Evolutionary conservation across 2,797 vertebrate species (phyloP).

Genomic region (Okamejei kenojei): DNA sequence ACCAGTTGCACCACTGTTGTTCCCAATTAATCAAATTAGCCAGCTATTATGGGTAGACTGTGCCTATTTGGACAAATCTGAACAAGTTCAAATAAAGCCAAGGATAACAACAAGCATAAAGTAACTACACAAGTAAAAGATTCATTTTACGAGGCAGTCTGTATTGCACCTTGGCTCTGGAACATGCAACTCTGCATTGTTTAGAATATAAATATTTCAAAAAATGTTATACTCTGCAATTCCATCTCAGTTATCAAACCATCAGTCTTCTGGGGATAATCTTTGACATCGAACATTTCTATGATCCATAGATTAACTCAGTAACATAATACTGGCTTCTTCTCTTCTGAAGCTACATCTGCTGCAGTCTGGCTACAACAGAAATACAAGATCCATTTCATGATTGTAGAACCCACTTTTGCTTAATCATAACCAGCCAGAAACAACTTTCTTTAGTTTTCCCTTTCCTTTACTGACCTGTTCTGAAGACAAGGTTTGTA

Average conservation of each 20-base stretch:
- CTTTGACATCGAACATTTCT: not conserved
- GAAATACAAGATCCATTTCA: not conserved
- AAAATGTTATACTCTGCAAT: not conserved
- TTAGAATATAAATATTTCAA: not conserved
- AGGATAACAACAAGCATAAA: not conserved
- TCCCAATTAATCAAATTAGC: not conserved
- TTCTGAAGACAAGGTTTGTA: not conserved
- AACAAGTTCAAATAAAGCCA: not conserved
- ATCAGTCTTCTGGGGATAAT: slow-evolving; percentile 22
- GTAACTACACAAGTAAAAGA: not conserved
- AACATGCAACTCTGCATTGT: not conserved
- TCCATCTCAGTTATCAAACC: not conserved
- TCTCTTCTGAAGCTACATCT: not conserved
- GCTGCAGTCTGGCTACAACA: not conserved
- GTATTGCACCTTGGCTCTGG: not conserved
- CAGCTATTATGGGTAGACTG: not conserved
- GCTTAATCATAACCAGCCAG: not conserved
- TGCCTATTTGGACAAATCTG: not conserved
- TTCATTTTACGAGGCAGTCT: not conserved
- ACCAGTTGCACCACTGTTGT: too few species aligned
- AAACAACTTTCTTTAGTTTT: not conserved
- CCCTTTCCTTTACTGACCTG: not conserved
- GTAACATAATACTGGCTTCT: slow-evolving; percentile 4
- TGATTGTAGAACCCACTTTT: not conserved
- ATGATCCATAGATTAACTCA: slow-evolving; percentile 21